These are phyloP conservation scores for Mormyrus iriodes DNA, from an alignment of 2,113 vertebrate species.

Conservation along the genomic window DNA sequence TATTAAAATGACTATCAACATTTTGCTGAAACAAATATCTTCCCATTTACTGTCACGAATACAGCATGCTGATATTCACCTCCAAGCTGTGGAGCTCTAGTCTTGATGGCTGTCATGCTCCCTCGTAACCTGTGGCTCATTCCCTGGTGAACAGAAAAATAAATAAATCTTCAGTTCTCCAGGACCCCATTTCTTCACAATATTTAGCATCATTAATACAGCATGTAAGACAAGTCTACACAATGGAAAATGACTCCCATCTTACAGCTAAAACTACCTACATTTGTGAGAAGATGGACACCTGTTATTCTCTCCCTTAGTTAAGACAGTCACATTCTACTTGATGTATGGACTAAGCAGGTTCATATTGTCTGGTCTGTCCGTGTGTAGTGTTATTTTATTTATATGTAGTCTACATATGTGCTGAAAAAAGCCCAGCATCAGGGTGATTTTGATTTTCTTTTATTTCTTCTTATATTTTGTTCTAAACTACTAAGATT, in stretches of 20 bases:
- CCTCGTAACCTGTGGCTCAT: constrained; percentile 82
- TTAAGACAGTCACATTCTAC: not conserved
- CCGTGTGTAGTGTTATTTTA: not conserved
- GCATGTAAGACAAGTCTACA: not conserved
- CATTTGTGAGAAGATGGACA: not conserved
- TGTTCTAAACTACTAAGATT: not conserved
- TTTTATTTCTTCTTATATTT: not conserved
- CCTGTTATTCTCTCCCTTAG: not conserved
- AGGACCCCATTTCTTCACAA: not conserved
- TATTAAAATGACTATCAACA: not conserved
- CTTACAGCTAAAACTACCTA: not conserved
- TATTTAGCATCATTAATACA: not conserved
- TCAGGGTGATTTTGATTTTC: not conserved
- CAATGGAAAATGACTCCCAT: not conserved
- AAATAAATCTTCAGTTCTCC: not conserved
- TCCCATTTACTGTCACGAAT: not conserved
- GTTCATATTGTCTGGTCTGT: not conserved
- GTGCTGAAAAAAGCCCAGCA: not conserved
- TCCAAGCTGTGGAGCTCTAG: constrained; percentile 86
- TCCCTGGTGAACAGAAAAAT: constrained; percentile 58
- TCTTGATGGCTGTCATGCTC: constrained; percentile 83
- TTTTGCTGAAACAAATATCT: not conserved
- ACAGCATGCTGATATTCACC: constrained; percentile 52
- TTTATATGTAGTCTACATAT: not conserved
- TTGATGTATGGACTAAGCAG: not conserved